Evolutionary conservation across 2,113 vertebrate species (phyloP).

Genomic region (Hepsetus odoe): DNA sequence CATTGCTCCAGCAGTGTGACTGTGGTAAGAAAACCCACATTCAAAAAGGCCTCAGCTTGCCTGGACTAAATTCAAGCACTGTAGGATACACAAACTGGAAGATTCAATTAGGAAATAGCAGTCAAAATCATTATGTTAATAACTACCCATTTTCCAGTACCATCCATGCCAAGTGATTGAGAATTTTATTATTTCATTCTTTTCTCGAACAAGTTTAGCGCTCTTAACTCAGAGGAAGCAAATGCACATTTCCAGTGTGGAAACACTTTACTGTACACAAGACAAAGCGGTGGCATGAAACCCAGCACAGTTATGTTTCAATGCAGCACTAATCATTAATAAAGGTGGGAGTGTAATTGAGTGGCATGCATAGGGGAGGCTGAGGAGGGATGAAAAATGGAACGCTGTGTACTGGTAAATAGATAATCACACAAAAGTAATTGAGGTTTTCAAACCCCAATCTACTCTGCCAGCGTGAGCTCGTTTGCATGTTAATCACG

Average conservation of each 20-base stretch:
- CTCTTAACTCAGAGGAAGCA: background rate
- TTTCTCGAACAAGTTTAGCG: slow-evolving; percentile 46
- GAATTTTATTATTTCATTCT: slow-evolving; percentile 13
- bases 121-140: slow-evolving; percentile 47
- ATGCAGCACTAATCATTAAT: slow-evolving; percentile 68
- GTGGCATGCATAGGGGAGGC: slow-evolving; percentile 80
- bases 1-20: slow-evolving; percentile 45
- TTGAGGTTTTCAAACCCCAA: slow-evolving; percentile 99
- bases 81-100: slow-evolving; percentile 40
- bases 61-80: slow-evolving; percentile 25
- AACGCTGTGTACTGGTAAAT: slow-evolving; percentile 99
- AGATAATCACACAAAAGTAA: slow-evolving; percentile 99
- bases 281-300: slow-evolving; percentile 66
- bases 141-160: slow-evolving; percentile 35
- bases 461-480: slow-evolving; percentile 99
- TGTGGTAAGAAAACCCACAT: slow-evolving; percentile 70
- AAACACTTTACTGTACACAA: slow-evolving; percentile 21
- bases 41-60: slow-evolving; percentile 35
- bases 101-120: slow-evolving; percentile 51
- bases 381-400: slow-evolving; percentile 96
- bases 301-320: slow-evolving; percentile 57
- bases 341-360: slow-evolving; percentile 77
- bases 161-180: slow-evolving; percentile 26
- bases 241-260: background rate
- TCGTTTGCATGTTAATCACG: slow-evolving; percentile 99